Base-by-base conservation (phyloP, 1,140 invertebrate species). In the Latrodectus geometricus region DNA sequence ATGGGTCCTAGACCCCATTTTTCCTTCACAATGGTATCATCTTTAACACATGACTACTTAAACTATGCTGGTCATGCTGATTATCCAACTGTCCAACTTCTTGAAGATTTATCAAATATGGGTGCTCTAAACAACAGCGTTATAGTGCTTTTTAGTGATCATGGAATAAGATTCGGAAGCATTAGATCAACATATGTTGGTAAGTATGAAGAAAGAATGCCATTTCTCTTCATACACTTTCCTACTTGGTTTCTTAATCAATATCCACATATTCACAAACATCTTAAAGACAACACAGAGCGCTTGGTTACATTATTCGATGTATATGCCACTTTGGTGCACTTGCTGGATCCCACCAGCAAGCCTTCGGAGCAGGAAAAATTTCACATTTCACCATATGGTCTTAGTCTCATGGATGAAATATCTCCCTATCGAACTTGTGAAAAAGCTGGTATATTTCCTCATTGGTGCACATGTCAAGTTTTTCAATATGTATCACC, bases 61-160 rank as follows among this genome's bases (percentile, higher is more conserved):
- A 91, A 91, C 76, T 86, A 89, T 35, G 90, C 90, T 4, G 88
- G 88, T 4, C 87, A 88, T 4, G 89, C 90, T n/a, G 91, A 92
- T 87, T 80, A 86, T 14, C 89, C 90, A 1, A 89, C 90, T 72
- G 75, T 89, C n/a, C 79, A 89, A 14, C 90, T 92, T 86, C 70
- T 89, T 9, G 81, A 77, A 54, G 73, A 88, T 17, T 82, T 92
- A 12, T 84, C 90, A 52, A 87, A 89, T 8, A 56, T 50, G 21
- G 88, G 88, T 8, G 87, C 88, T 23, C 88, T 93, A 1, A 91
- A 93, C 52, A 91, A 93, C 89, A 94, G 94, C 0, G 90, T 93
- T 0, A 90, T 98, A 0, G 92, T 99, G 20, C 93, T 98, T 23
- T 92, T 97, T 88, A 97, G 97, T 89, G 98, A 99, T 91, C 98